Conservation (phyloP, 1,140 invertebrate species). For the Archivesica marissinica region DNA sequence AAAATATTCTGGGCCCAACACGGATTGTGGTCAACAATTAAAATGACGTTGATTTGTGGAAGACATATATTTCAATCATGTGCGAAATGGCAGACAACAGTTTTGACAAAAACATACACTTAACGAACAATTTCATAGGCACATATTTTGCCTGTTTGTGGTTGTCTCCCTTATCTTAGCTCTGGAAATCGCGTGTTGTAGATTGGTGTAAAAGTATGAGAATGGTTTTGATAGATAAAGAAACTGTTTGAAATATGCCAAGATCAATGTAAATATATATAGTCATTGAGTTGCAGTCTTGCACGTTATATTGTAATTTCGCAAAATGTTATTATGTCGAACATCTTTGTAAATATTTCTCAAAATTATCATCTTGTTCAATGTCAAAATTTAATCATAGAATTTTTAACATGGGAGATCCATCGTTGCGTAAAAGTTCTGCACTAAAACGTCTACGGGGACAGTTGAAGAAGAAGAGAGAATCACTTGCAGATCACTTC, state of each 20-base stretch:
- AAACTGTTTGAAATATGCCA: conserved; percentile 2
- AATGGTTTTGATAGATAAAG: not conserved
- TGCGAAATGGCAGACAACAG: conserved; percentile 2
- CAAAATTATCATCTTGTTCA: not conserved
- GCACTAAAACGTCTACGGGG: conserved; percentile 77
- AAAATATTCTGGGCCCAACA: not conserved
- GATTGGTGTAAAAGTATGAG: not conserved
- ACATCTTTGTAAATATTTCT: not conserved
- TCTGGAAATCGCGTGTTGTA: not conserved
- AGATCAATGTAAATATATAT: conserved; percentile 8
- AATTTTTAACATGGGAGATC: conserved; percentile 76
- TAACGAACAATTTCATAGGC: conserved; percentile 5
- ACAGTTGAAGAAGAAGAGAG: conserved; percentile 80
- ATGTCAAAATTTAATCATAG: not conserved
- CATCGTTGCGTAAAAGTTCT: conserved; percentile 76
- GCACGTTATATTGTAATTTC: not conserved
- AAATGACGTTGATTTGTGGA: conserved; percentile 9
- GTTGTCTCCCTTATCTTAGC: not conserved
- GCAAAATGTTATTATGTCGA: not conserved
- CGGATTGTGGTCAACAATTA: not conserved
- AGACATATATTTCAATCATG: not conserved
- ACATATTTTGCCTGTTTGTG: not conserved
- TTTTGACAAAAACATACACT: not conserved
- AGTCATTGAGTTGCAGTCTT: not conserved
- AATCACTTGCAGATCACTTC: conserved; percentile 83